phyloP scores from a whole-genome alignment of 2,888 invertebrate genomes.

The Conomelus anceps region DNA sequence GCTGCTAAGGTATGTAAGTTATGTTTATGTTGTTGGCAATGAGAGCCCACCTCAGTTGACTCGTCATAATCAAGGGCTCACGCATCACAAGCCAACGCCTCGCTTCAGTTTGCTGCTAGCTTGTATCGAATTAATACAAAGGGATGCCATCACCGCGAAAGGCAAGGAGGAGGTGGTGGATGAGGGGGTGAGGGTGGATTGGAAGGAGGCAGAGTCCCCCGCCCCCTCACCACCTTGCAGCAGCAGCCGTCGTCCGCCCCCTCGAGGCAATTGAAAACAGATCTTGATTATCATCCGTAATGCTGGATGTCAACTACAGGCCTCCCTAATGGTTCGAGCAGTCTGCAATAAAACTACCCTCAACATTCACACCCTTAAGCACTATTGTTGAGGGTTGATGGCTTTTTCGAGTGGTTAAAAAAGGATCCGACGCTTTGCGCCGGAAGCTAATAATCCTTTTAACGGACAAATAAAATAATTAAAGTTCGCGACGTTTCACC shows the following conservation, averaged over 20 bases:
- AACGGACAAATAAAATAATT: not conserved
- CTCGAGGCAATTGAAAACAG: constrained; percentile 15
- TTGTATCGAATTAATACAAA: not conserved
- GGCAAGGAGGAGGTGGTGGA: not conserved
- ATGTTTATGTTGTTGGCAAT: not conserved
- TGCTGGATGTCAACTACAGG: constrained; percentile 16
- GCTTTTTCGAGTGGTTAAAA: constrained; percentile 13
- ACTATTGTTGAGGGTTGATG: constrained; percentile 14
- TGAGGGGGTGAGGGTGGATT: constrained; percentile 16
- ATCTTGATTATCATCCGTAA: constrained; percentile 8
- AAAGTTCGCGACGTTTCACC: not conserved
- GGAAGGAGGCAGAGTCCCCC: constrained; percentile 28
- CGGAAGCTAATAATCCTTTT: not conserved
- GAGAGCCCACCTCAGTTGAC: not conserved
- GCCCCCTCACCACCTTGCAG: constrained; percentile 33
- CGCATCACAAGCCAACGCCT: not conserved
- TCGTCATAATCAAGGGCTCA: not conserved
- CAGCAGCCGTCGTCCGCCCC: constrained; percentile 19
- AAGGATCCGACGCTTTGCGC: constrained; percentile 3
- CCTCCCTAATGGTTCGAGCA: constrained; percentile 7
- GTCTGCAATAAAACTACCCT: constrained; percentile 13
- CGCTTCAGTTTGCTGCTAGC: not conserved
- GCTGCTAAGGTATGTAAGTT: not conserved
- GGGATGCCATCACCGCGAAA: not conserved
- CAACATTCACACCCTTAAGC: constrained; percentile 12